Base-by-base conservation (phyloP, 2,888 invertebrate genomes). In the Fabriciana adippe region DNA sequence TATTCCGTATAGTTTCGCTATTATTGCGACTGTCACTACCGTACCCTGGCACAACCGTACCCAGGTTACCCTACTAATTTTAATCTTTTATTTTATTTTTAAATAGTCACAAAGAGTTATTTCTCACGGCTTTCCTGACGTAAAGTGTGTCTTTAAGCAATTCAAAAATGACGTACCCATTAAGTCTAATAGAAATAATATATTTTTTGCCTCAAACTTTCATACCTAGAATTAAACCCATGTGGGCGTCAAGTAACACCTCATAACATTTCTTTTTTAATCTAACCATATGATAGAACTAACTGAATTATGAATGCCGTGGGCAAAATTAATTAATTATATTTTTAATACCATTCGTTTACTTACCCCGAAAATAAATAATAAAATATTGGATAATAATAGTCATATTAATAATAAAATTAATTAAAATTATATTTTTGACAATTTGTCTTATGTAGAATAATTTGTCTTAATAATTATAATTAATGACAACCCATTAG, bases 281-380 rank as follows among this genome's bases (percentile, higher is more conserved):
- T 57, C 6, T 6, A 31, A 21, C 6, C 48, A 48, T 50, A 48
- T 48, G n/a, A n/a, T 48, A 41, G 0, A 21, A 6, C 18, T 15
- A 1, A 54, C 26, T 63, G 47, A 63, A 47, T 26, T 54, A 54
- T 47, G 26, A 21, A 54, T 6, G 62, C 54, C 21, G 15, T 41
- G 0, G 26, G 54, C 62, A 13, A 54, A 53, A 54, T 54, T 13
- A 45, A 18, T 62, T 62, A 45, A 4, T 6, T 54, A 21, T 45
- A 16, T 26, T 53, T 53, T 18, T 18, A 53, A 13, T 53, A 4
- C 13, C 13, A 18, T 8, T 15, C 4, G 21, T 53, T 13, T 15
- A n/a, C 41, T 62, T 53, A 62, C 21, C 54, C 51, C 16, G 18
- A 61, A 16, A 48, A 35, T 35, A 61, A 18, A 16, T 21, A 13